Evolutionary conservation across 2,888 invertebrate genomes (phyloP).

Genomic region (Nymphalis c-album): DNA sequence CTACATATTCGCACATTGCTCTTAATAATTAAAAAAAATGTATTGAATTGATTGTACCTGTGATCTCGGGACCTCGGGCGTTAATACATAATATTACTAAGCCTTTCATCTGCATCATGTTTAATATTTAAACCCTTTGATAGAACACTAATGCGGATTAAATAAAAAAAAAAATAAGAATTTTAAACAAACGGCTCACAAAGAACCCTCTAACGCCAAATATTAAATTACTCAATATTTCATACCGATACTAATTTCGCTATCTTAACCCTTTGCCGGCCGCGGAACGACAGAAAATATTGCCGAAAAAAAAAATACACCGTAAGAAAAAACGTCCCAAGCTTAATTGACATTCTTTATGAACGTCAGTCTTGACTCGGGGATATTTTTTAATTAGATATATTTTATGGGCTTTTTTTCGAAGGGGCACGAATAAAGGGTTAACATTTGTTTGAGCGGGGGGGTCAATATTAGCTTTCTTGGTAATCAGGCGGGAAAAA

Average conservation of each 20-base stretch:
- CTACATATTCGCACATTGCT: too few species aligned
- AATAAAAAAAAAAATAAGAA: constrained; percentile 42
- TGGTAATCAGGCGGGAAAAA: constrained; percentile 80
- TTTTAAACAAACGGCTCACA: constrained; percentile 46
- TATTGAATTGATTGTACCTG: too few species aligned
- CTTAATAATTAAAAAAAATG: too few species aligned
- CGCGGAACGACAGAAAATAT: constrained; percentile 74
- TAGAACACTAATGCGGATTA: constrained; percentile 52
- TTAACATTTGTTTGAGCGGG: constrained; percentile 79
- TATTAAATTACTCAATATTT: constrained; percentile 81
- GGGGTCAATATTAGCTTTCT: constrained; percentile 79
- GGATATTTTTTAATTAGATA: constrained; percentile 83
- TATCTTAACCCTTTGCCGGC: constrained; percentile 79
- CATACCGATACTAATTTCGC: constrained; percentile 81
- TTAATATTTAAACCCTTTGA: constrained; percentile 8
- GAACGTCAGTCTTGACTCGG: constrained; percentile 79
- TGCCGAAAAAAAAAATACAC: constrained; percentile 46
- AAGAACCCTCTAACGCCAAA: constrained; percentile 54
- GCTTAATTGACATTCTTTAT: constrained; percentile 83
- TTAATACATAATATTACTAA: too few species aligned
- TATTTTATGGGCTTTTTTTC: constrained; percentile 81
- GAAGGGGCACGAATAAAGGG: constrained; percentile 78
- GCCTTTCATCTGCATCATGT: not conserved
- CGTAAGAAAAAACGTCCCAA: constrained; percentile 69
- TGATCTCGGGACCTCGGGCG: too few species aligned